Evolutionary conservation across 2,888 invertebrate genomes (phyloP), one percentile per base, ranked within the genome.

Genomic region (Melanostoma mellinum): DNA sequence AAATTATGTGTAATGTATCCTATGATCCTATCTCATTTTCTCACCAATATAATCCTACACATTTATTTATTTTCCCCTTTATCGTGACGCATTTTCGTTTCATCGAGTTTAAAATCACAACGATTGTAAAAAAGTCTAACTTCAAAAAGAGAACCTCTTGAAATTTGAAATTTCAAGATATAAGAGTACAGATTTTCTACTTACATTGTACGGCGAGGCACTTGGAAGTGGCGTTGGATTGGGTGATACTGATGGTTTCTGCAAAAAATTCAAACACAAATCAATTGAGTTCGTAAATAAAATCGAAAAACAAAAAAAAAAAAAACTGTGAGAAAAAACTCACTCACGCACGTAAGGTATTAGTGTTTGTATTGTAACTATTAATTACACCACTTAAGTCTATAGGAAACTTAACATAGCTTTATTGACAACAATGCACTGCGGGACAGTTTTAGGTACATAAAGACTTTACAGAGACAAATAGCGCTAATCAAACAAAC

Each of bases 121-220:
- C 20, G 20, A 20, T 20, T 20, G 20, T 20, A 20, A 20, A 20
- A 20, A 20, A 20, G 1, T 20, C 1, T 20, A 20, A 1, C 20
- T 20, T 20, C 20, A 20, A 20, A 20, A 20, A 20, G 20, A 20
- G 20, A 20, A 20, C 20, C 20, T 20, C 20, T 20, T 20, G 20
- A 20, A 20, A 20, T 1, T 20, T 20, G 20, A 0, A 20, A 20
- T 20, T 20, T 20, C 20, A 20, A 20, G 20, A 20, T 20, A 20
- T 20, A 20, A 20, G 20, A 33, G 5, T 9, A 10, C 1, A 36
- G 5, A 44, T 30, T 32, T 20, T 40, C 36, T 85, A 90, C 91
- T 91, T 87, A 91, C 91, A 91, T 91, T 88, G 90, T 91, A 90
- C 90, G 91, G 88, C 90, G 91, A 88, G 86, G 86, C 79, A 87